phyloP scores from a whole-genome alignment of 2,888 invertebrate genomes.

The Boloria selene region DNA sequence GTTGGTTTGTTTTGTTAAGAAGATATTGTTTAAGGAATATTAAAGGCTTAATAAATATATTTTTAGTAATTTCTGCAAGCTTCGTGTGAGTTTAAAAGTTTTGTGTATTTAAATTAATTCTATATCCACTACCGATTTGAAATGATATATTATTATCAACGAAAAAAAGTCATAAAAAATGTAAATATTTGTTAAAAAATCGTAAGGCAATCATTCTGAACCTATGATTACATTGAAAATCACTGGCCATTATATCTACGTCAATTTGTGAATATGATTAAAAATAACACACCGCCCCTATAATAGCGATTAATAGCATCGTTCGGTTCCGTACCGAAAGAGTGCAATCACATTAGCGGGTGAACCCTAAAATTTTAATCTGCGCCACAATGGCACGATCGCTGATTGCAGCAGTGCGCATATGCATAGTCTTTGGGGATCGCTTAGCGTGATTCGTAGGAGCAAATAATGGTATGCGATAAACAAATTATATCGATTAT shows the following conservation, averaged over 20 bases:
- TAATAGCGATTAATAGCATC: slow-evolving; percentile 65
- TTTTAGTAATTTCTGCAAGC: slow-evolving; percentile 1
- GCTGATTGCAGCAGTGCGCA: slow-evolving; percentile 77
- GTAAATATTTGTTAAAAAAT: not conserved
- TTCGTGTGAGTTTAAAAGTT: not conserved
- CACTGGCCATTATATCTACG: slow-evolving; percentile 42
- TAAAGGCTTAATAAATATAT: slow-evolving; percentile 11
- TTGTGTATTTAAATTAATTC: not conserved
- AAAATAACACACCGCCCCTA: slow-evolving; percentile 72
- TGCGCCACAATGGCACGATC: slow-evolving; percentile 77
- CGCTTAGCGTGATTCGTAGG: slow-evolving; percentile 69
- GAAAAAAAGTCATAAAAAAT: not conserved
- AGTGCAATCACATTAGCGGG: slow-evolving; percentile 81
- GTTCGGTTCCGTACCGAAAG: slow-evolving; percentile 65
- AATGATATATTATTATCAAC: not conserved
- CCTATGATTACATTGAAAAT: slow-evolving; percentile 27
- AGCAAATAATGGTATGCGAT: slow-evolving; percentile 30
- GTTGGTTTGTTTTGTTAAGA: slow-evolving; percentile 38
- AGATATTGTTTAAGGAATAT: slow-evolving; percentile 19
- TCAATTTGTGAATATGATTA: slow-evolving; percentile 68
- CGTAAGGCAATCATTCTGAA: slow-evolving; percentile 1
- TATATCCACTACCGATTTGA: too few relatives aligned
- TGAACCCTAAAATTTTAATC: slow-evolving; percentile 83
- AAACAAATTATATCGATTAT: not conserved
- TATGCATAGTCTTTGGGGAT: slow-evolving; percentile 82